These are phyloP conservation scores for Rhagoletis pomonella DNA, from an alignment of 1,140 invertebrate species.

Conservation along the genomic window DNA sequence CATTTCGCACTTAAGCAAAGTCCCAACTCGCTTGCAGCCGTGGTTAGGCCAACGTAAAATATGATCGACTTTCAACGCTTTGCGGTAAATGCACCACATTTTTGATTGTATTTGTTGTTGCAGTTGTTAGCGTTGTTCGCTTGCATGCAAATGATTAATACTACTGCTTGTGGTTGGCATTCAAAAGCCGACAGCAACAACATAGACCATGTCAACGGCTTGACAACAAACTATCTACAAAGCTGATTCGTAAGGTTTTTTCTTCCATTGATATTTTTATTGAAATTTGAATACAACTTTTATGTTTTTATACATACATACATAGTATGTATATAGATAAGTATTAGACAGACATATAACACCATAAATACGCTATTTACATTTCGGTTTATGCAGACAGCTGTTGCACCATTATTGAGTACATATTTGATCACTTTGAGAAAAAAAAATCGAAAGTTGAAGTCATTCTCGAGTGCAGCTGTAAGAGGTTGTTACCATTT, in stretches of 20 bases:
- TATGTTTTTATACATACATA: background rate
- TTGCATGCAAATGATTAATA: background rate
- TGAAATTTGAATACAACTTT: background rate
- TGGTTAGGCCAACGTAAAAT: background rate
- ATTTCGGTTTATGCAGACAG: background rate
- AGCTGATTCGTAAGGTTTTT: no score
- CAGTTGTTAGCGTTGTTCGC: background rate
- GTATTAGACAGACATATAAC: background rate
- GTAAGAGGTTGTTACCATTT: background rate
- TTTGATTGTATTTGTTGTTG: background rate
- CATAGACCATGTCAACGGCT: no score
- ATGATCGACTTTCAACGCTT: background rate
- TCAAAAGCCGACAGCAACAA: background rate
- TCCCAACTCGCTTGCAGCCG: background rate
- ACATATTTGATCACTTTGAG: background rate
- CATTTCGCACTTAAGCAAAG: slow-evolving; percentile 10
- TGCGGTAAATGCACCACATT: background rate
- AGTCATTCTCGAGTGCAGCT: slow-evolving; percentile 16
- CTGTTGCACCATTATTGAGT: background rate
- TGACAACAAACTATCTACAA: background rate
- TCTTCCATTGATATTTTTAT: no score
- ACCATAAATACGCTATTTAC: background rate
- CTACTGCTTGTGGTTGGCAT: slow-evolving; percentile 13
- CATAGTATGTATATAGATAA: background rate
- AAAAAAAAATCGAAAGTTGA: slow-evolving; percentile 9